Percentiles rank a stretch among this genome's conserved stretches.
phyloP scores from a whole-genome alignment of 1,140 invertebrate genomes.

The Littorina saxatilis region DNA sequence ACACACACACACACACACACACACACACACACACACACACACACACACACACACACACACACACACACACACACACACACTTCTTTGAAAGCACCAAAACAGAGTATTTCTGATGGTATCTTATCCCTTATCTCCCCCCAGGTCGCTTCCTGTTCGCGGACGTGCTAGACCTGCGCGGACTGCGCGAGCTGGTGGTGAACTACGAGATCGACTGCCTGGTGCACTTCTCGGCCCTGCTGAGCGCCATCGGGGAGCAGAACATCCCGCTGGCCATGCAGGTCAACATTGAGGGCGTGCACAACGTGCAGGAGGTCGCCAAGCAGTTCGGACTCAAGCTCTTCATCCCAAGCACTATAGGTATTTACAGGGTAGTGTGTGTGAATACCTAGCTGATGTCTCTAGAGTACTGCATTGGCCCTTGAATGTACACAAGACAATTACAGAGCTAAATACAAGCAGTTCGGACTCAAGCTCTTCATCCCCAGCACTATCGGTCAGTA shows the following conservation, averaged over 20 bases:
- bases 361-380: conserved; percentile 15
- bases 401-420: no score
- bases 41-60: no score
- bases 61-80: no score
- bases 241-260: conserved; percentile 93
- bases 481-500: conserved; percentile 76
- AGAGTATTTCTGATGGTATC: no score
- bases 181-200: conserved; percentile 93
- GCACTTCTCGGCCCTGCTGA: conserved; percentile 93
- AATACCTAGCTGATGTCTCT: no score
- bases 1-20: no score
- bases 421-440: no score
- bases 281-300: conserved; percentile 91
- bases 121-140: conserved; percentile 50
- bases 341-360: conserved; percentile 93
- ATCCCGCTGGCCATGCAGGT: conserved; percentile 90
- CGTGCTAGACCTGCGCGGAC: conserved; percentile 91
- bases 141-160: conserved; percentile 94
- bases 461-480: conserved; percentile 91
- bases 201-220: conserved; percentile 93
- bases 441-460: conserved; percentile 80
- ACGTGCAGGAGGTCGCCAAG: conserved; percentile 92
- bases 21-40: no score
- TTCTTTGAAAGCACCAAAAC: no score
- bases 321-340: conserved; percentile 91